These are phyloP conservation scores for Sphaerophoria taeniata DNA, from an alignment of 2,888 invertebrate genomes.

Conservation along the genomic window DNA sequence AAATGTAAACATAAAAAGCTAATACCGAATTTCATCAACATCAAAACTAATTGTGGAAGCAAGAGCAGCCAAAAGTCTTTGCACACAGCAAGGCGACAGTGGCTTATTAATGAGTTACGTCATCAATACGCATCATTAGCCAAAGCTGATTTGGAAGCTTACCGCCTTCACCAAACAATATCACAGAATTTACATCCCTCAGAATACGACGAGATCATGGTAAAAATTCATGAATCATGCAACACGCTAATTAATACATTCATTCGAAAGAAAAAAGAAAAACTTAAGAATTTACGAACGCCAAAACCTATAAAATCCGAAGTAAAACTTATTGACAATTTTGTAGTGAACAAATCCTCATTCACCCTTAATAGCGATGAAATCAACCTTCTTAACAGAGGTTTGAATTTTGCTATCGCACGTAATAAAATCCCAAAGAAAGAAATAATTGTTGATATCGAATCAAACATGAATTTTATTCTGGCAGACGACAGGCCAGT, in stretches of 20 bases:
- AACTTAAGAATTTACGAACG: not conserved
- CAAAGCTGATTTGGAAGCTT: conserved; percentile 3
- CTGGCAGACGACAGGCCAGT: too few relatives aligned
- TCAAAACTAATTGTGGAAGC: not conserved
- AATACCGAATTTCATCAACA: not conserved
- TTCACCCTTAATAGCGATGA: not conserved
- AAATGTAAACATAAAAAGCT: not conserved
- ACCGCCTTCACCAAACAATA: not conserved
- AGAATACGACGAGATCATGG: not conserved
- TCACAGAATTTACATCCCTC: not conserved
- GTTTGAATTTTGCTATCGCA: too few relatives aligned
- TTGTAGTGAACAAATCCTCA: not conserved
- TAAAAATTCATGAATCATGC: conserved; percentile 1
- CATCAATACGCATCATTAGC: not conserved
- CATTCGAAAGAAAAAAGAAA: not conserved
- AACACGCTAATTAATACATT: too few relatives aligned
- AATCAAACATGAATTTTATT: too few relatives aligned
- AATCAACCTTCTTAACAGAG: not conserved
- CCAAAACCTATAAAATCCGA: not conserved
- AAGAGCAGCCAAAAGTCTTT: not conserved
- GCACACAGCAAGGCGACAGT: not conserved
- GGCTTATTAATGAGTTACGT: not conserved
- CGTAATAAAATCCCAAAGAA: too few relatives aligned
- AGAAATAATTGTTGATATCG: too few relatives aligned
- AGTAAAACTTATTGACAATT: not conserved